Conservation (phyloP, 1,140 invertebrate genomes). For the Druon quercuslanigerum region DNA sequence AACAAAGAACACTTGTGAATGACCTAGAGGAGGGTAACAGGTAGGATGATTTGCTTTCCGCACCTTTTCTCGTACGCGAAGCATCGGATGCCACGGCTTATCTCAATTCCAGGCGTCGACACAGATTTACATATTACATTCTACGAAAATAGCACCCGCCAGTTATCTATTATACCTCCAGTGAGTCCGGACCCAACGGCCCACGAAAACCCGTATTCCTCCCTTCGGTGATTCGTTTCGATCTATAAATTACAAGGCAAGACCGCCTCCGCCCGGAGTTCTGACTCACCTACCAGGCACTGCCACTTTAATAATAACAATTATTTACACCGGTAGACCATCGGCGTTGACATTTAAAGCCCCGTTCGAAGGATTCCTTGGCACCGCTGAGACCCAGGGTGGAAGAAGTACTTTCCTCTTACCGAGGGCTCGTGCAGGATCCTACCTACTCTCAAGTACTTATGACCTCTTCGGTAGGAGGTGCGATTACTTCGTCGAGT, state of each 20-base stretch:
- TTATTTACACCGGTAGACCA: constrained; percentile 68
- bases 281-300: constrained; percentile 52
- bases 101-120: constrained; percentile 53
- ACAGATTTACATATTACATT: constrained; percentile 63
- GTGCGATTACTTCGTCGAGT: constrained; percentile 36
- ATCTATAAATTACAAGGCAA: constrained; percentile 72
- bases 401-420: constrained; percentile 17
- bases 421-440: neutral
- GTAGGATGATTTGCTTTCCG: constrained; percentile 8
- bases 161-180: constrained; percentile 40
- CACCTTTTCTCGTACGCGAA: neutral
- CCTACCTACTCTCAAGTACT: constrained; percentile 32
- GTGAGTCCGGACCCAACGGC: constrained; percentile 1
- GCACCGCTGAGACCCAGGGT: constrained; percentile 33
- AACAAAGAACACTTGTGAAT: neutral
- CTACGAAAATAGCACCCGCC: constrained; percentile 56
- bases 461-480: constrained; percentile 44
- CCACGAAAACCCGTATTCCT: constrained; percentile 46
- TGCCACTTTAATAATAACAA: constrained; percentile 68
- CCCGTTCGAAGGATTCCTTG: constrained; percentile 43
- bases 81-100: constrained; percentile 46
- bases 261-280: constrained; percentile 50
- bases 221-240: constrained; percentile 60
- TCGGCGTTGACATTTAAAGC: constrained; percentile 72
- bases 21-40: neutral